A percentile compares a stretch with the other conserved stretches of the same genome.
phyloP scores from a whole-genome alignment of 2,888 invertebrate species.

The Cyaniris semiargus region DNA sequence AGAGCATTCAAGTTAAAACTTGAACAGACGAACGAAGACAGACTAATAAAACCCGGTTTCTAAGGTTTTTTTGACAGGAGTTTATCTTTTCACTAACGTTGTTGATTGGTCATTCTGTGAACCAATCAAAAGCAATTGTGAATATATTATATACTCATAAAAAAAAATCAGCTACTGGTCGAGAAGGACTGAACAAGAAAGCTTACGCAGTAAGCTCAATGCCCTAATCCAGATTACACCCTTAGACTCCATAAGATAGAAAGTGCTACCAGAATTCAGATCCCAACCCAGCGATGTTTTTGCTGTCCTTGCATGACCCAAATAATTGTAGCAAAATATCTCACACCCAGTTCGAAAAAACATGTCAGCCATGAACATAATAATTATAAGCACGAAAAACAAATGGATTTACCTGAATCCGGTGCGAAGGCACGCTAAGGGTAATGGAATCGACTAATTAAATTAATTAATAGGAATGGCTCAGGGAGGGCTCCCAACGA shows the following conservation, averaged over 20 bases:
- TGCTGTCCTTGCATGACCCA: neutral
- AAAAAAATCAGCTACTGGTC: no score
- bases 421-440: conserved; percentile 19
- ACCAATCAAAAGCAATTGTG: no score
- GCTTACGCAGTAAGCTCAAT: no score
- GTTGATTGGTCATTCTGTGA: no score
- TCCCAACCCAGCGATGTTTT: neutral
- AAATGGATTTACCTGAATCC: conserved; percentile 18
- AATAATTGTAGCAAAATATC: conserved; percentile 7
- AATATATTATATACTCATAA: no score
- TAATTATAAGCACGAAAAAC: conserved; percentile 25
- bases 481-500: conserved; percentile 18
- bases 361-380: conserved; percentile 17
- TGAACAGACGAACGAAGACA: no score
- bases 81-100: no score
- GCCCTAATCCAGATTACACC: no score
- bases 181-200: no score
- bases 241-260: neutral
- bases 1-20: neutral
- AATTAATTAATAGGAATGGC: conserved; percentile 25
- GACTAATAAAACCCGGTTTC: no score
- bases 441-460: conserved; percentile 27
- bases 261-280: neutral
- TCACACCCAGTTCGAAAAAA: conserved; percentile 14
- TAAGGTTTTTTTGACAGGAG: no score